Evolutionary conservation across 2,888 invertebrate species (phyloP), one percentile per base, ranked within the genome.

Genomic region (Anticlea derivata): DNA sequence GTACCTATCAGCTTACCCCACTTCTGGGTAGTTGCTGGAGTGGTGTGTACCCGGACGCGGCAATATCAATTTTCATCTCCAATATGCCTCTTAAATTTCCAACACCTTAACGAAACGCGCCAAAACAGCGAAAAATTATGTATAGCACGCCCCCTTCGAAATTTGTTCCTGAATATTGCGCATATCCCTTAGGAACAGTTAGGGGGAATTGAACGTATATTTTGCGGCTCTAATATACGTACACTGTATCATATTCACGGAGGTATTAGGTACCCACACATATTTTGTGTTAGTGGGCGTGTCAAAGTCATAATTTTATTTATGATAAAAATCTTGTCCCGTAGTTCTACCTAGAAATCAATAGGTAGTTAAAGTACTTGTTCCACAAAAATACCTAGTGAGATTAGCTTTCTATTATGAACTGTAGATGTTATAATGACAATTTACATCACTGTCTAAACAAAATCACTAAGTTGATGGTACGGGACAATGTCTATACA

Each of bases 151-250:
- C 61, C 60, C 50, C 63, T 65, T 63, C 61, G 63, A 70, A 71
- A 67, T 56, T 68, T 66, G 64, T 62, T 66, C 63, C 54, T 57
- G 62, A 68, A 73, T 68, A 70, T 64, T 65, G 64, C 66, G 53
- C 60, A 67, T 63, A 65, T 68, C 78, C 73, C 74, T 31, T 5
- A 38, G 69, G 78, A 40, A 67, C 65, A 61, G 65, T 78, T 74
- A 68, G 33, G 54, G 60, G 39, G 58, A 74, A 76, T 72, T 68
- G 70, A 63, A 66, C 62, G 72, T 69, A 70, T 74, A 76, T 75
- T 68, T 76, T 70, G 70, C 58, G 60, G 61, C 61, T 61, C 66
- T 79, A 78, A 80, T 78, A 75, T 68, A 60, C 65, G 69, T 68
- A 73, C 70, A 65, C 70, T 47, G 55, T 61, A 54, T 65, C 63